These are phyloP conservation scores for Calyptomena viridis DNA, from an alignment of 2,113 vertebrate genomes.

Conservation along the genomic window DNA sequence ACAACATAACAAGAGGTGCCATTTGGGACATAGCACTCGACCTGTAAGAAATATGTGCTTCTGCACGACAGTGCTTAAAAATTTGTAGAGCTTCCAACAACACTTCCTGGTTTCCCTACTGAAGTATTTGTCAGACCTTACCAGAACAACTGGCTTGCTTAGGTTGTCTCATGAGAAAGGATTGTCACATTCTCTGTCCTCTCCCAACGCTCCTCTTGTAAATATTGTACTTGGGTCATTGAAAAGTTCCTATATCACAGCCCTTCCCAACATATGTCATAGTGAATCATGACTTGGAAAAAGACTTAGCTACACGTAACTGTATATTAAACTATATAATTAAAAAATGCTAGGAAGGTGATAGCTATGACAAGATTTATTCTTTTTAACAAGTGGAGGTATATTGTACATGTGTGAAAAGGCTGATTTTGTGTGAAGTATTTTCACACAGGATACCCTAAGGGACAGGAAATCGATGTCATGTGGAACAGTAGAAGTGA, in stretches of 20 bases:
- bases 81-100: not conserved
- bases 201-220: not conserved
- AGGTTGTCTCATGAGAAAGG: not conserved
- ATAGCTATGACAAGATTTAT: not conserved
- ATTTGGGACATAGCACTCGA: fast-evolving
- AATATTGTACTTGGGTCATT: not conserved
- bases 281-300: not conserved
- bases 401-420: not conserved
- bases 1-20: not conserved
- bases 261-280: not conserved
- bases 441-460: not conserved
- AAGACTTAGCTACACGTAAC: not conserved
- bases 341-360: not conserved
- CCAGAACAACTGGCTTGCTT: not conserved
- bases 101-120: not conserved
- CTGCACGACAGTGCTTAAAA: not conserved
- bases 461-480: not conserved
- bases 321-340: not conserved
- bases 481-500: not conserved
- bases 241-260: not conserved
- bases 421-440: not conserved
- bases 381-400: not conserved
- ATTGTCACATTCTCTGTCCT: not conserved
- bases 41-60: not conserved
- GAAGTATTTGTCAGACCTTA: not conserved